Base-by-base conservation (phyloP, 2,113 vertebrate species). In the Oryzias curvinotus region DNA sequence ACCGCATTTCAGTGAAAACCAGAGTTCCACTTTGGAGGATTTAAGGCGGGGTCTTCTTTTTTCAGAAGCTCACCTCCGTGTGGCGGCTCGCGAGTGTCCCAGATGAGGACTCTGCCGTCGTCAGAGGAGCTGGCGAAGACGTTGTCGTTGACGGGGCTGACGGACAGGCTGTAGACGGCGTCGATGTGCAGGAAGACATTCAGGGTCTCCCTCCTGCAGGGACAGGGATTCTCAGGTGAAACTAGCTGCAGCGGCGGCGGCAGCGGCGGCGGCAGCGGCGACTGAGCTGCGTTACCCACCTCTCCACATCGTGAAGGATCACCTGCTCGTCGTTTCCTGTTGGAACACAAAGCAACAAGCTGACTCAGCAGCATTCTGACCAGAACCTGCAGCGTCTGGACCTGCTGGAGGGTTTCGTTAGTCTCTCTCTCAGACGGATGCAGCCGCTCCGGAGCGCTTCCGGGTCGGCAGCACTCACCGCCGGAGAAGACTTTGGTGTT, bases 91-190 rank as follows among this genome's bases (percentile, higher is more conserved):
- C 97, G 90, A 43, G 96, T 98, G 87, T 99, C 97, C 97, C 97
- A 99, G n/a, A 98, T 99, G 16, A 99, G 95, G 72, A 99, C 97
- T 0, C 95, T 91, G 7, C 97, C 97, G 59, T 99, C 97, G 44
- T 99, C 97, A 4, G 97, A 98, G 1, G 97, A 98, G 69, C 96
- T 98, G 77, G 97, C 97, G 59, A 99, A 99, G 81, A 99, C 95
- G 62, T 98, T 98, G 88, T 98, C 97, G 55, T 98, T 98, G 52
- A 98, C 95, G 1, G 97, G 97, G 74, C 96, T 99, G 86, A 98
- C 97, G 0, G 97, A 99, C 73, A 99, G 90, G 68, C 97, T 97
- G 14, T 98, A 98, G n/a, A 99, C 97, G 0, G 97, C 97, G 54
- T 99, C 97, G 58, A 98, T 97, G 55, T 98, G 97, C 73, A 96